These are phyloP conservation scores for Monoplex corrugatus DNA, from an alignment of 2,888 invertebrate genomes.

Conservation along the genomic window DNA sequence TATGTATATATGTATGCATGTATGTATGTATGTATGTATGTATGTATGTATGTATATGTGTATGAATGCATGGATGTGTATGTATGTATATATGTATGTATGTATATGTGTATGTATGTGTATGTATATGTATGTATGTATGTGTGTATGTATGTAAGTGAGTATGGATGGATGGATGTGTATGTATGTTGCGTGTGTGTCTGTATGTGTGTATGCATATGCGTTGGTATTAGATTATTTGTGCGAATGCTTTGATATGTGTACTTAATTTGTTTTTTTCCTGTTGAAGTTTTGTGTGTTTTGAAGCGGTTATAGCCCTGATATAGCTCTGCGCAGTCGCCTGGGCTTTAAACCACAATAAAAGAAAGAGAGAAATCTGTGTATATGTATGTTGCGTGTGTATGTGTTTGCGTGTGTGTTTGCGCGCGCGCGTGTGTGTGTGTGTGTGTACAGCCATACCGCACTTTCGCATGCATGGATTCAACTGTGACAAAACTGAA, in stretches of 20 bases:
- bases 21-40: constrained; percentile 7
- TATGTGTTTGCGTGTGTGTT: constrained; percentile 7
- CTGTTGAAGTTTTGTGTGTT: too few relatives aligned
- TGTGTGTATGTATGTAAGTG: constrained; percentile 22
- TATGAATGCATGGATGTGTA: background rate
- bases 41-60: constrained; percentile 17
- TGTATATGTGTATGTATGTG: constrained; percentile 25
- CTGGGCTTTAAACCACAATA: too few relatives aligned
- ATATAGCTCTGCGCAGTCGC: too few relatives aligned
- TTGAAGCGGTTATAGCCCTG: too few relatives aligned
- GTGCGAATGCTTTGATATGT: too few relatives aligned
- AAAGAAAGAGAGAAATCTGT: too few relatives aligned
- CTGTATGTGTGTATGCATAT: constrained; percentile 23
- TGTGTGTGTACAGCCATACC: constrained; percentile 37
- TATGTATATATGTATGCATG: background rate
- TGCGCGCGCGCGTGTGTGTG: constrained; percentile 2
- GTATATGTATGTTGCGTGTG: too few relatives aligned
- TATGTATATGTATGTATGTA: background rate
- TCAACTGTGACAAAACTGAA: constrained; percentile 1
- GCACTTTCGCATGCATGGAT: constrained; percentile 8
- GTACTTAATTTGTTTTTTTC: too few relatives aligned
- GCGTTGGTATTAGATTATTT: too few relatives aligned
- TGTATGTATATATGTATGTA: background rate
- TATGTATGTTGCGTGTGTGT: constrained; percentile 6
- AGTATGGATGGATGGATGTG: background rate